Evolutionary conservation across 2,113 vertebrate genomes (phyloP).

Genomic region (Mustelus asterias): DNA sequence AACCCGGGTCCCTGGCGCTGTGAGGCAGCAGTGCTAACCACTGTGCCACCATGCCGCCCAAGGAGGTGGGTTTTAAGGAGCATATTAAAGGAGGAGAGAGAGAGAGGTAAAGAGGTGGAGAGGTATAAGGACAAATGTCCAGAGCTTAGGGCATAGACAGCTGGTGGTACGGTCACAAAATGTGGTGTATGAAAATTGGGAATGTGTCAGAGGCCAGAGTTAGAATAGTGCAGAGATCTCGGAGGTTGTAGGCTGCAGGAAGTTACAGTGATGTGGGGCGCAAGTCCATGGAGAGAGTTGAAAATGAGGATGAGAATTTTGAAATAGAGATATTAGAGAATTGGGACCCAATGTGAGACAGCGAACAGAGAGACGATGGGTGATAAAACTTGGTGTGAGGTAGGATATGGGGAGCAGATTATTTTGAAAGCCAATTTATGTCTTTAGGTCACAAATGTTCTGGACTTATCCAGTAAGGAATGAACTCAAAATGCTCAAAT

Average conservation of each 20-base stretch:
- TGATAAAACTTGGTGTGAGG: not conserved
- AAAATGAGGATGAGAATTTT: not conserved
- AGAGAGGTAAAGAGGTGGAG: not conserved
- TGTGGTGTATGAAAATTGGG: not conserved
- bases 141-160: not conserved
- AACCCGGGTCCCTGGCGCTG: too few relatives aligned
- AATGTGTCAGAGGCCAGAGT: not conserved
- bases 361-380: not conserved
- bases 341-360: not conserved
- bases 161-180: not conserved
- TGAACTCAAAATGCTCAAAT: not conserved
- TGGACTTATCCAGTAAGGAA: not conserved
- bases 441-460: not conserved
- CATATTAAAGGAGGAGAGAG: not conserved
- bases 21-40: too few relatives aligned
- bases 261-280: not conserved
- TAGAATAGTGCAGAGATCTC: not conserved
- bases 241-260: not conserved
- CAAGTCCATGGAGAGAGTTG: not conserved
- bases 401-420: too few relatives aligned
- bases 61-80: not conserved
- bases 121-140: not conserved
- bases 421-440: not conserved
- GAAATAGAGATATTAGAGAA: not conserved
- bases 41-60: not conserved